Base-by-base conservation (phyloP, 2,113 vertebrate genomes). In the Nansenia antarctica region DNA sequence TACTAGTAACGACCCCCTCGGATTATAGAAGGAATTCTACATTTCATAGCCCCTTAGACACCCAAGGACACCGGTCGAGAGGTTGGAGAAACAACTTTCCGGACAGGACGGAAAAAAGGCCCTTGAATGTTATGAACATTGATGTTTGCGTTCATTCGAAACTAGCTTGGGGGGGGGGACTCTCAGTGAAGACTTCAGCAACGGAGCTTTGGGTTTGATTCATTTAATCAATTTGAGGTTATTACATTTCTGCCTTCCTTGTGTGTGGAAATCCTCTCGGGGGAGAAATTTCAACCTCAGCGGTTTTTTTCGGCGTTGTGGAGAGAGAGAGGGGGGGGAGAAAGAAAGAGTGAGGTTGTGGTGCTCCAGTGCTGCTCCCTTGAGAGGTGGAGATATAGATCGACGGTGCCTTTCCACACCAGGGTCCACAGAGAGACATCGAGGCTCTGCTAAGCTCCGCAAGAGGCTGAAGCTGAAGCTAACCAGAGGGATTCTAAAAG, bases 21-120 rank as follows among this genome's bases (percentile, higher is more conserved):
- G 89, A 91, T 90, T 88, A 89, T 35, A 32, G 32, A 63, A 76
- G 9, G 70, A 71, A 78, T 86, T 86, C 89, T 67, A 74, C 85
- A 83, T 83, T 88, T 89, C 72, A 84, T 84, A 70, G 82, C 53
- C 74, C 76, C 83, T 84, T 61, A 74, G 81, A 62, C 37, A 26
- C 29, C 55, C 55, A 58, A 31, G 29, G 55, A 58, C 55, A n/a
- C 42, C 3, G 42, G 3, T n/a, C 42, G 42, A n/a, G 42, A 58
- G 3, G 1, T 29, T 30, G 26, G 27, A 24, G 11, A 14, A 14
- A 3, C 24, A 1, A 20, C 8, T 42, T 42, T 15, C 39, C 2
- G 53, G 22, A 15, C 14, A 58, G n/a, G 30, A 58, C 8, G 29
- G 15, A n/a, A 24, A 7, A 5, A 58, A 58, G 29, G 55, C 29